Percentiles rank a stretch among this genome's conserved stretches.
phyloP scores from a whole-genome alignment of 2,888 invertebrate genomes.

The Agonum fuliginosum region DNA sequence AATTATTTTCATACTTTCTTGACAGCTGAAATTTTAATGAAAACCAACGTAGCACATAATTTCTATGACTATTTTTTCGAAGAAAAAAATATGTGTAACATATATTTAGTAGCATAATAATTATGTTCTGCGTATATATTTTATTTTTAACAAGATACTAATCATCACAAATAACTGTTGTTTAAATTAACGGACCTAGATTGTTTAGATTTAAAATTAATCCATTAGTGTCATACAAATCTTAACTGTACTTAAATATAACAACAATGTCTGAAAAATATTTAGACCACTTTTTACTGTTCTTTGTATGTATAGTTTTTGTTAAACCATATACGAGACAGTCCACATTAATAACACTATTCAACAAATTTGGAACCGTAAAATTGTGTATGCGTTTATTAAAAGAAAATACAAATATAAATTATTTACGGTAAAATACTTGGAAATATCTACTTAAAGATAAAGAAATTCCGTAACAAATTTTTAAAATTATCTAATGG shows the following conservation, averaged over 20 bases:
- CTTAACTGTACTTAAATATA: conserved; percentile 10
- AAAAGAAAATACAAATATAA: neutral
- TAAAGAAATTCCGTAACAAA: conserved; percentile 23
- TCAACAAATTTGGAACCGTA: neutral
- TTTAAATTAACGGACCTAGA: conserved; percentile 27
- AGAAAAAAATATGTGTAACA: conserved; percentile 9
- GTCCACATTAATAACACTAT: neutral
- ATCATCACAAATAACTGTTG: conserved; percentile 34
- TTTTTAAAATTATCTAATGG: conserved; percentile 20
- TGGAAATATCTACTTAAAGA: conserved; percentile 6
- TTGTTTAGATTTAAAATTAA: conserved; percentile 45
- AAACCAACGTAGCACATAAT: conserved; percentile 17
- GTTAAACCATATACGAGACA: neutral
- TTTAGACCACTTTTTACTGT: conserved; percentile 12
- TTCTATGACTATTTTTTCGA: neutral
- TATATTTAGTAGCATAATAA: neutral
- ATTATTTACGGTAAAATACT: neutral
- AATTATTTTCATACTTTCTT: conserved; percentile 26
- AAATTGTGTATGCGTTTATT: neutral
- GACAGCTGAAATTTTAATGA: conserved; percentile 25
- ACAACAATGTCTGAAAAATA: conserved; percentile 1
- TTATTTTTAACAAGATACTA: conserved; percentile 21
- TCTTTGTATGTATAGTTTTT: neutral
- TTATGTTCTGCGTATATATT: neutral
- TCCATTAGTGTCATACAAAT: conserved; percentile 42